A percentile compares a stretch with the other conserved stretches of the same genome.
Conservation (phyloP, 2,113 vertebrate genomes). For the Ceyx melanurus region DNA sequence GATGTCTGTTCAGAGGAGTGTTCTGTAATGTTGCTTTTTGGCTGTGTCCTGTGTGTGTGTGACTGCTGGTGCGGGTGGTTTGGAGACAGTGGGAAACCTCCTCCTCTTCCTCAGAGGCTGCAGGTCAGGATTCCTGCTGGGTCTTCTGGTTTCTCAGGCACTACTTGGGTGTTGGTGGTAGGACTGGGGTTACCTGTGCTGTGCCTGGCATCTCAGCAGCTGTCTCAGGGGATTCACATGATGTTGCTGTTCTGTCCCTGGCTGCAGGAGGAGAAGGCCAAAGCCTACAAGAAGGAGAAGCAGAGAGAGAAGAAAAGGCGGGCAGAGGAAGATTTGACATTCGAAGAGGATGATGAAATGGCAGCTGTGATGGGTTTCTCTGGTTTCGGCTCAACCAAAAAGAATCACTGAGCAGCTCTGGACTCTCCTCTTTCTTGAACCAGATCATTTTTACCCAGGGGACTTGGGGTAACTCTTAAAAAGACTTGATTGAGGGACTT, state of each 20-base stretch:
- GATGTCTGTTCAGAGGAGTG: neutral
- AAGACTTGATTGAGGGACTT: slow-evolving; percentile 58
- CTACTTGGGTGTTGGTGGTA: neutral
- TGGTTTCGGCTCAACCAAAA: slow-evolving; percentile 94
- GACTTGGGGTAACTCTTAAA: slow-evolving; percentile 56
- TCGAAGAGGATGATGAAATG: slow-evolving; percentile 97
- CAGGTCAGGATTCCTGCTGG: neutral
- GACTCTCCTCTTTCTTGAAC: slow-evolving; percentile 44
- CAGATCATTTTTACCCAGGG: slow-evolving; percentile 61
- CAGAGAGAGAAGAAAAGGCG: slow-evolving; percentile 93
- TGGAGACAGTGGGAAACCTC: neutral
- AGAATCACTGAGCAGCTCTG: slow-evolving; percentile 84
- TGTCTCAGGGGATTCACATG: neutral
- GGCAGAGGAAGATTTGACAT: slow-evolving; percentile 90
- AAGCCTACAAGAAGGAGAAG: slow-evolving; percentile 98
- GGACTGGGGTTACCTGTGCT: neutral
- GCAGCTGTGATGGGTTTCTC: slow-evolving; percentile 99
- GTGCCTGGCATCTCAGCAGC: neutral
- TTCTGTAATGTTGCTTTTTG: neutral
- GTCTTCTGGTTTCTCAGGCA: neutral
- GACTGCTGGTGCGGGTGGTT: neutral
- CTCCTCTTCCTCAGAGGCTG: neutral
- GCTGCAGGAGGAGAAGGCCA: slow-evolving; percentile 94
- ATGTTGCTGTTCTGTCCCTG: neutral
- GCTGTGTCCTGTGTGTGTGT: neutral